phyloP scores from a whole-genome alignment of 2,888 invertebrate species.

The Apodemia zela region DNA sequence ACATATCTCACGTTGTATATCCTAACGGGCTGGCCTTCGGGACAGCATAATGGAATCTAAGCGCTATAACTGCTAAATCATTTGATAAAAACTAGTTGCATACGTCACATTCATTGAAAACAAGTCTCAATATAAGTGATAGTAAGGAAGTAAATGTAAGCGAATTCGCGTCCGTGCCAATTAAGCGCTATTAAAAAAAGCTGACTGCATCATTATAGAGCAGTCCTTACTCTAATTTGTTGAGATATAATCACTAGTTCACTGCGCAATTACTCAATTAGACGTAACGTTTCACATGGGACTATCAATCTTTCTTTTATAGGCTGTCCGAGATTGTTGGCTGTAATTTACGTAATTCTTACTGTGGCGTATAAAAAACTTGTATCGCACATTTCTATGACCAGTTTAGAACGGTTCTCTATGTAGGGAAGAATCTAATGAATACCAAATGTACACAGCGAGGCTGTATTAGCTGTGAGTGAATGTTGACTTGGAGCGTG shows the following conservation, averaged over 20 bases:
- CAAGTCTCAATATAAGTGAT: conserved; percentile 28
- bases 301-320: conserved; percentile 9
- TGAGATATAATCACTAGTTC: conserved; percentile 19
- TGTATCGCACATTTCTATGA: conserved; percentile 44
- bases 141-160: conserved; percentile 24
- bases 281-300: conserved; percentile 1
- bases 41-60: not conserved
- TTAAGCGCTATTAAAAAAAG: conserved; percentile 26
- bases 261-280: conserved; percentile 12
- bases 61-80: not conserved
- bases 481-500: not conserved
- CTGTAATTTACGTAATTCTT: conserved; percentile 49
- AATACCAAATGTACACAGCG: conserved; percentile 55
- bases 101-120: conserved; percentile 35
- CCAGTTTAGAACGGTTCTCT: conserved; percentile 57
- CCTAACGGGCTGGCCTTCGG: too few relatives aligned
- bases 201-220: conserved; percentile 17
- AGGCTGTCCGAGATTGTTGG: conserved; percentile 3
- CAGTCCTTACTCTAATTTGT: conserved; percentile 16
- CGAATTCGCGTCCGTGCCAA: conserved; percentile 26
- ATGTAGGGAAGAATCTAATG: conserved; percentile 64
- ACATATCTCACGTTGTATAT: too few relatives aligned
- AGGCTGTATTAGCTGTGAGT: not conserved
- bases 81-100: conserved; percentile 25
- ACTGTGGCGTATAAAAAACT: conserved; percentile 45